phyloP scores from a whole-genome alignment of 1,140 invertebrate species.

The Mamestra configurata region DNA sequence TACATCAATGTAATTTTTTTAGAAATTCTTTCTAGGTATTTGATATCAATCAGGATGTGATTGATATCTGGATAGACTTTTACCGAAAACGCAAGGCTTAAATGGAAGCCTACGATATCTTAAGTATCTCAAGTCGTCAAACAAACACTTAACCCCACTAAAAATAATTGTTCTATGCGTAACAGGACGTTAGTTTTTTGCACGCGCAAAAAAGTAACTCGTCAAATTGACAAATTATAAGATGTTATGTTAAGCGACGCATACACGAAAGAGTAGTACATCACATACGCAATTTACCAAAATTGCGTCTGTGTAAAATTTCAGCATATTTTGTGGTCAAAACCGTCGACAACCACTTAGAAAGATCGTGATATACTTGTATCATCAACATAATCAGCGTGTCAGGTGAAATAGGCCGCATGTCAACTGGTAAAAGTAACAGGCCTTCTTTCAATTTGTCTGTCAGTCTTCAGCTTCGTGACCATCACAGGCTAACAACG shows the following conservation, averaged over 20 bases:
- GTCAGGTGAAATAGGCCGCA: neutral
- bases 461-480: neutral
- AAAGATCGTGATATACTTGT: conserved; percentile 3
- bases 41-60: no score
- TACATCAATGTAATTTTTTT: no score
- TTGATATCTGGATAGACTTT: no score
- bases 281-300: neutral
- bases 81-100: no score
- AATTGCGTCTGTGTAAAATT: neutral
- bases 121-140: no score
- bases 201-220: neutral
- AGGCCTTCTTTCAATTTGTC: conserved; percentile 4
- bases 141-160: no score
- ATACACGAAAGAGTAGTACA: neutral
- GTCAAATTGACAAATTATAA: no score
- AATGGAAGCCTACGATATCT: no score
- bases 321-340: neutral
- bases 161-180: neutral
- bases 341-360: conserved; percentile 8
- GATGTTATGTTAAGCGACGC: neutral
- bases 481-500: neutral
- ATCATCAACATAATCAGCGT: neutral
- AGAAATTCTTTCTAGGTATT: no score
- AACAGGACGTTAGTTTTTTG: neutral
- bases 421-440: conserved; percentile 4